Evolutionary conservation across 2,113 vertebrate genomes (phyloP).

Genomic region (Chaetorhynchus papuensis): DNA sequence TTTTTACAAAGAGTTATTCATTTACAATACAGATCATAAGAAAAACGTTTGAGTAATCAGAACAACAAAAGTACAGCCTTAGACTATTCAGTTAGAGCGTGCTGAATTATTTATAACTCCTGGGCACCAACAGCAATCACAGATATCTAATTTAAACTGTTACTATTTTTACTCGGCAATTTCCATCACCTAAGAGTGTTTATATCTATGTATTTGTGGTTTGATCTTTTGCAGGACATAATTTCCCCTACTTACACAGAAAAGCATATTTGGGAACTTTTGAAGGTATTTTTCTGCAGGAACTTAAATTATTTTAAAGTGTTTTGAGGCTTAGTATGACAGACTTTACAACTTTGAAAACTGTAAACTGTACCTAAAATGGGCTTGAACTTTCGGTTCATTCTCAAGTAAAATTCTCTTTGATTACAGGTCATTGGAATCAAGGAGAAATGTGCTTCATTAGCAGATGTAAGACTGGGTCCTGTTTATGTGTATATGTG

Average conservation of each 20-base stretch:
- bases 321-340: background rate
- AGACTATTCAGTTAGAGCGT: slow-evolving; percentile 3
- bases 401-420: background rate
- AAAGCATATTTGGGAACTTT: background rate
- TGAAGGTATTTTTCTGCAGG: background rate
- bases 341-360: background rate
- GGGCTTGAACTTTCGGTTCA: background rate
- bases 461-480: background rate
- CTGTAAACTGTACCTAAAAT: background rate
- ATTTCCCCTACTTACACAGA: background rate
- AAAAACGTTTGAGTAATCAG: background rate
- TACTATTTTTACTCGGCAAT: slow-evolving; percentile 55
- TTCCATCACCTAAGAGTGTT: slow-evolving; percentile 41
- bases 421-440: background rate
- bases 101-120: slow-evolving; percentile 62
- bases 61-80: slow-evolving; percentile 18
- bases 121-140: slow-evolving; percentile 22
- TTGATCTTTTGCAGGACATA: slow-evolving; percentile 41
- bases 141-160: slow-evolving; percentile 49
- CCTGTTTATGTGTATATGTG: background rate
- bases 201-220: slow-evolving; percentile 21
- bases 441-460: background rate
- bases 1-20: background rate
- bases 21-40: background rate
- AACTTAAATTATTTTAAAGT: background rate